A percentile compares a stretch with the other conserved stretches of the same genome.
These are phyloP conservation scores for Dendropsophus ebraccatus DNA, from an alignment of 2,113 vertebrate species.

Conservation along the genomic window DNA sequence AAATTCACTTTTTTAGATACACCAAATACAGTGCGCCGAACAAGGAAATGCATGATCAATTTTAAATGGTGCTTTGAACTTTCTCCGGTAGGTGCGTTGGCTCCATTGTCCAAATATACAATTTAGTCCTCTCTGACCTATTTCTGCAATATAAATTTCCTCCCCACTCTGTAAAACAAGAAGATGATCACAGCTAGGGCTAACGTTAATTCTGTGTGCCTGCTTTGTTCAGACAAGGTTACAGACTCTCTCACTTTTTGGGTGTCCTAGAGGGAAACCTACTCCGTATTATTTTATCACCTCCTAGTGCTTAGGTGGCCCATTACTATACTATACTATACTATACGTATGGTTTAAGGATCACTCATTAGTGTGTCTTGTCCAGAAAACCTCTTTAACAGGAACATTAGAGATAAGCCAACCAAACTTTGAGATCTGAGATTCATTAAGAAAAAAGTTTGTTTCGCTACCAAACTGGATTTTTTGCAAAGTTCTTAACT, in stretches of 20 bases:
- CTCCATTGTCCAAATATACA: background rate
- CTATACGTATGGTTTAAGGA: too few relatives aligned
- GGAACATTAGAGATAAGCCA: too few relatives aligned
- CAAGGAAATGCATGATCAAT: slow-evolving; percentile 40
- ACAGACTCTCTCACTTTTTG: background rate
- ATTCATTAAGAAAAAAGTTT: too few relatives aligned
- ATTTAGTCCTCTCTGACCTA: background rate
- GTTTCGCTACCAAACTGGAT: too few relatives aligned
- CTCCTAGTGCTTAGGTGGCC: too few relatives aligned
- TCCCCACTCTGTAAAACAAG: background rate
- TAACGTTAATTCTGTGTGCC: background rate
- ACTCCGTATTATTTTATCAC: background rate
- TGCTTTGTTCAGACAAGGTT: background rate
- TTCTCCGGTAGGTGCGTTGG: background rate
- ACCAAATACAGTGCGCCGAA: background rate
- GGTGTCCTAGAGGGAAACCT: background rate
- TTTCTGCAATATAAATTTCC: background rate
- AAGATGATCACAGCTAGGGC: background rate
- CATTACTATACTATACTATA: too few relatives aligned
- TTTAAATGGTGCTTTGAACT: slow-evolving; percentile 29
- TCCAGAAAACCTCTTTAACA: too few relatives aligned
- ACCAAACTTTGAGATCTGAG: too few relatives aligned
- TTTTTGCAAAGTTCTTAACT: too few relatives aligned
- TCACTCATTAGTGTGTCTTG: too few relatives aligned
- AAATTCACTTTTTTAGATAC: slow-evolving; percentile 21